phyloP scores from a whole-genome alignment of 1,140 invertebrate species.

The Bombus superbus region DNA sequence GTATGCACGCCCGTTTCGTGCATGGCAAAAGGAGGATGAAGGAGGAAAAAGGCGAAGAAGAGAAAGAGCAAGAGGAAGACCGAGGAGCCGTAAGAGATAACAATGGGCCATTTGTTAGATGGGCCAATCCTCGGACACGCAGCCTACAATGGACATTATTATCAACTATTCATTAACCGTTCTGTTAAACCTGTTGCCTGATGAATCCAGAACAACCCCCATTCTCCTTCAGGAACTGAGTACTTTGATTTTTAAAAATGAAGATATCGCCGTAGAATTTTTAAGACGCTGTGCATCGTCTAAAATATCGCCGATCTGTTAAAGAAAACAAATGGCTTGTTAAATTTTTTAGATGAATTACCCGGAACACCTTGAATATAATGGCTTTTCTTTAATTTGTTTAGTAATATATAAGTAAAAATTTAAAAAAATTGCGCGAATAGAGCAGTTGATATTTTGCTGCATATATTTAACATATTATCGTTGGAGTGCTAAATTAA shows the following conservation, averaged over 20 bases:
- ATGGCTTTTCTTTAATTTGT: not conserved
- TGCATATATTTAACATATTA: not conserved
- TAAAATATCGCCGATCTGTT: not conserved
- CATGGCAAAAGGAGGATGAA: constrained; percentile 21
- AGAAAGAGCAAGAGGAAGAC: constrained; percentile 47
- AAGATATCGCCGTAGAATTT: constrained; percentile 47
- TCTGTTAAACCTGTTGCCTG: constrained; percentile 64
- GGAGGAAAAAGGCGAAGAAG: constrained; percentile 27
- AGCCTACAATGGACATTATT: constrained; percentile 76
- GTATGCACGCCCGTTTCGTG: constrained; percentile 36
- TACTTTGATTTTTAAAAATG: constrained; percentile 48
- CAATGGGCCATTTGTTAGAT: constrained; percentile 78
- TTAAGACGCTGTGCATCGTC: not conserved
- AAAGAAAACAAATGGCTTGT: not conserved
- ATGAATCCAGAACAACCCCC: constrained; percentile 31
- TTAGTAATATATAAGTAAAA: not conserved
- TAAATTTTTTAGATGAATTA: not conserved
- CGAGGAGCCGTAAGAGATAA: constrained; percentile 61
- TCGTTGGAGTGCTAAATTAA: not conserved
- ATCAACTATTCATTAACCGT: constrained; percentile 73
- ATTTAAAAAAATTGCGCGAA: not conserved
- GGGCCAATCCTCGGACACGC: constrained; percentile 63
- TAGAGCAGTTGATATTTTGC: not conserved
- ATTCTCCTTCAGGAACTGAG: not conserved
- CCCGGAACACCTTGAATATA: not conserved